phyloP scores from a whole-genome alignment of 1,140 invertebrate genomes.

The Platorchestia sp. region DNA sequence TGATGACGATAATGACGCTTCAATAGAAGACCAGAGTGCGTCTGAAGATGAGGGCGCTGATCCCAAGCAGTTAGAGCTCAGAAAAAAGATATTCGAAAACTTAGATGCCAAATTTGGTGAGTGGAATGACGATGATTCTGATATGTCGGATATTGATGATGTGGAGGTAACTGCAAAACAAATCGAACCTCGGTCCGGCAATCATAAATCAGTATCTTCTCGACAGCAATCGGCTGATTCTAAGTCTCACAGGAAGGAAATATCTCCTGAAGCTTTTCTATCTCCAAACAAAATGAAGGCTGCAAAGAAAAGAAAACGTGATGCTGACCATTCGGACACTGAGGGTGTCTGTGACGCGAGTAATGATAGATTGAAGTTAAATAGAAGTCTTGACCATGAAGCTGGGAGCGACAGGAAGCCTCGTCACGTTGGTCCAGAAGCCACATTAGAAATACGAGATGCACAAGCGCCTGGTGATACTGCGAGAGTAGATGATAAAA shows the following conservation, averaged over 20 bases:
- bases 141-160: neutral
- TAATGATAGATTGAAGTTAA: neutral
- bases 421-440: neutral
- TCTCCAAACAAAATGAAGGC: neutral
- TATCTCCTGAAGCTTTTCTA: neutral
- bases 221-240: neutral
- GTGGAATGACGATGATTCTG: neutral
- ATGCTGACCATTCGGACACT: neutral
- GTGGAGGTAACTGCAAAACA: neutral
- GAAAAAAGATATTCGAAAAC: constrained; percentile 31
- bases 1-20: neutral
- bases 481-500: neutral
- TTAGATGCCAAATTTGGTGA: constrained; percentile 12
- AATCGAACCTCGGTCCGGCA: neutral
- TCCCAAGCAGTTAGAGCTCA: constrained; percentile 29
- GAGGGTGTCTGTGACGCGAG: neutral
- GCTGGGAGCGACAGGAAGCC: neutral
- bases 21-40: neutral
- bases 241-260: neutral
- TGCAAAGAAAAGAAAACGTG: neutral
- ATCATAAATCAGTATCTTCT: neutral
- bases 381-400: neutral
- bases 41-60: constrained; percentile 10
- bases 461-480: neutral
- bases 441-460: neutral